These are phyloP conservation scores for Coendou prehensilis DNA, from an alignment of 2,797 vertebrate species.

Conservation along the genomic window DNA sequence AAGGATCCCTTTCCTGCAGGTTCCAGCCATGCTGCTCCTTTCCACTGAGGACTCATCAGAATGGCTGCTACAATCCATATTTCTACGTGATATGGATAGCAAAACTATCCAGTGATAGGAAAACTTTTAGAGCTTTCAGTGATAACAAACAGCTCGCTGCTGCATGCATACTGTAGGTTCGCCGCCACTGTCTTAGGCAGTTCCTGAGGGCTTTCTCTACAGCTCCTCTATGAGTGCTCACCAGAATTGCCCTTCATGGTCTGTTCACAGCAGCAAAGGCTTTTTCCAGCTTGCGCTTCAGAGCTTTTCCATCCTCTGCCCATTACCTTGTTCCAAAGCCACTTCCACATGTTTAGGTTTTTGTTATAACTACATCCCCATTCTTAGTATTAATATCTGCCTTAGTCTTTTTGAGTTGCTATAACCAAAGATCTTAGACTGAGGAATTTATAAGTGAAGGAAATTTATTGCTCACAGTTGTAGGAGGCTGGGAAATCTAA, in stretches of 20 bases:
- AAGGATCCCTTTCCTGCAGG: not conserved
- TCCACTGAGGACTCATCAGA: not conserved
- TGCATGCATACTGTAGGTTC: not conserved
- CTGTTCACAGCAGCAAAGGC: not conserved
- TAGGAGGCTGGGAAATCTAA: not conserved
- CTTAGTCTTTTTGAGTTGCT: conserved; percentile 8
- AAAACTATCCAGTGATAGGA: not conserved
- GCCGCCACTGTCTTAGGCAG: not conserved
- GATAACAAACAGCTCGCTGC: not conserved
- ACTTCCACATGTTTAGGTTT: not conserved
- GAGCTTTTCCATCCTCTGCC: not conserved
- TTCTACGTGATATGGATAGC: not conserved
- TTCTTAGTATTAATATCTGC: not conserved
- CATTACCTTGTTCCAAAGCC: not conserved
- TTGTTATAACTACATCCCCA: not conserved
- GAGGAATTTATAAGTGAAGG: not conserved
- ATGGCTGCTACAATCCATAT: not conserved
- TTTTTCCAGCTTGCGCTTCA: not conserved
- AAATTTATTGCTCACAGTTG: not conserved
- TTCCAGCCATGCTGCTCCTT: not conserved
- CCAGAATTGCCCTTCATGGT: not conserved
- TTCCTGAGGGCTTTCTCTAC: not conserved
- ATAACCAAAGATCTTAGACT: not conserved
- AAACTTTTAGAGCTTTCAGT: not conserved
- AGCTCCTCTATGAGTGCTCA: not conserved